Evolutionary conservation across 2,888 invertebrate species (phyloP).

Genomic region (Caenorhabditis sulstoni): DNA sequence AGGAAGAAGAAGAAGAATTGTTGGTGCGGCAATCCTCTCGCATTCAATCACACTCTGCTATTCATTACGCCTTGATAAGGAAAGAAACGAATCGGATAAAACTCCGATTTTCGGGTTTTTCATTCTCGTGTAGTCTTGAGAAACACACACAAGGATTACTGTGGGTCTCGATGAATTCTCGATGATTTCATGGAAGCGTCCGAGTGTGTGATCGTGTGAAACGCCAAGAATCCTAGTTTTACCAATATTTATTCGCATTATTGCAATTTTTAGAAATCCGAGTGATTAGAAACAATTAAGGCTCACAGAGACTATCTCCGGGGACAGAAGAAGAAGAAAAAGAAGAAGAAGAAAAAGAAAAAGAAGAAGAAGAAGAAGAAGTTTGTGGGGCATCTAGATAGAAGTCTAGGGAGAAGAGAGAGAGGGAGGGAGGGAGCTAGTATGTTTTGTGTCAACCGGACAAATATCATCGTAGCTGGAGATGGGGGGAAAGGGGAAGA

Average conservation of each 20-base stretch:
- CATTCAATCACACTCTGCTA: conserved; percentile 4
- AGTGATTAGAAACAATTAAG: conserved; percentile 20
- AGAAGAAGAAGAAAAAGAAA: conserved; percentile 2
- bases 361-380: not conserved
- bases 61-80: not conserved
- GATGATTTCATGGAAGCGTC: too few species aligned
- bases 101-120: not conserved
- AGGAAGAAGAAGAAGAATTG: not conserved
- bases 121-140: not conserved
- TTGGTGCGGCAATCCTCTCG: conserved; percentile 12
- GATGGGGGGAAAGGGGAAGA: not conserved
- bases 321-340: conserved; percentile 1
- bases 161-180: too few species aligned
- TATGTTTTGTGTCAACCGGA: conserved; percentile 33
- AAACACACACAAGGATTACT: too few species aligned
- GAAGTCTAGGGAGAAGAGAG: conserved; percentile 11
- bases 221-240: not conserved
- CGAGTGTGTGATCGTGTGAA: too few species aligned
- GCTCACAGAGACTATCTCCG: conserved; percentile 36
- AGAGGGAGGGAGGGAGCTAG: not conserved
- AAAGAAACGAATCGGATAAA: not conserved
- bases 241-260: conserved; percentile 7
- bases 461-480: conserved; percentile 14
- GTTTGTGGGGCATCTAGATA: conserved; percentile 14
- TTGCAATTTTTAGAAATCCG: conserved; percentile 23